These are phyloP conservation scores for Galago senegalensis DNA, from an alignment of 2,797 vertebrate species.

Conservation along the genomic window DNA sequence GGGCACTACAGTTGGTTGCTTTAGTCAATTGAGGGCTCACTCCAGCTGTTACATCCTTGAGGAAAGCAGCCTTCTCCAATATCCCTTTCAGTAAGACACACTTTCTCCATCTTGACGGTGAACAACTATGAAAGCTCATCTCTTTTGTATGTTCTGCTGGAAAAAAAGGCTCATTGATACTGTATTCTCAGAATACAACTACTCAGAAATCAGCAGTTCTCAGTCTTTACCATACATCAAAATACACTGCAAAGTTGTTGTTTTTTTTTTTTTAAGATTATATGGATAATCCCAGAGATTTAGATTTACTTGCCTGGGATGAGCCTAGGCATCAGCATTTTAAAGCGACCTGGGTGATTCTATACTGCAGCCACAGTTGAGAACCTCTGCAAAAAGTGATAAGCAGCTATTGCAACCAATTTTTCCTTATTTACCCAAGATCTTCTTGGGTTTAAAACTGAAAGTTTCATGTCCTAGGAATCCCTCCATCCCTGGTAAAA, in stretches of 20 bases:
- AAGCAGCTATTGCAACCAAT: too few relatives aligned
- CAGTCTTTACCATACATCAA: background rate
- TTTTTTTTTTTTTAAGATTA: background rate
- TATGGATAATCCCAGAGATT: background rate
- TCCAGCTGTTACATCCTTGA: slow-evolving; percentile 62
- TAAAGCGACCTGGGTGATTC: background rate
- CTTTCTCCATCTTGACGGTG: slow-evolving; percentile 60
- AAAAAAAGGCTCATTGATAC: background rate
- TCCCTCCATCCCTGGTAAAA: background rate
- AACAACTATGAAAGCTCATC: background rate
- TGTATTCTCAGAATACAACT: background rate
- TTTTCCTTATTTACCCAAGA: background rate
- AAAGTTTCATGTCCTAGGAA: background rate
- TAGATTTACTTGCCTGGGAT: background rate
- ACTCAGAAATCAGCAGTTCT: background rate
- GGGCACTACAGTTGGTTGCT: slow-evolving; percentile 77
- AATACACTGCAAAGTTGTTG: background rate
- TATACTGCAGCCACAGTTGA: background rate
- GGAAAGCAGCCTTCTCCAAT: slow-evolving; percentile 66
- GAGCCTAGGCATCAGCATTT: background rate
- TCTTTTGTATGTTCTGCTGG: background rate
- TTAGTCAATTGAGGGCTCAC: slow-evolving; percentile 71
- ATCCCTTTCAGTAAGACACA: slow-evolving; percentile 55
- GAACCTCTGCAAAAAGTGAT: background rate
- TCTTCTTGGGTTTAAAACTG: slow-evolving; percentile 2